A percentile compares a stretch with the other conserved stretches of the same genome.
These are phyloP conservation scores for Pseudoatta argentina DNA, from an alignment of 1,140 invertebrate genomes.

Conservation along the genomic window DNA sequence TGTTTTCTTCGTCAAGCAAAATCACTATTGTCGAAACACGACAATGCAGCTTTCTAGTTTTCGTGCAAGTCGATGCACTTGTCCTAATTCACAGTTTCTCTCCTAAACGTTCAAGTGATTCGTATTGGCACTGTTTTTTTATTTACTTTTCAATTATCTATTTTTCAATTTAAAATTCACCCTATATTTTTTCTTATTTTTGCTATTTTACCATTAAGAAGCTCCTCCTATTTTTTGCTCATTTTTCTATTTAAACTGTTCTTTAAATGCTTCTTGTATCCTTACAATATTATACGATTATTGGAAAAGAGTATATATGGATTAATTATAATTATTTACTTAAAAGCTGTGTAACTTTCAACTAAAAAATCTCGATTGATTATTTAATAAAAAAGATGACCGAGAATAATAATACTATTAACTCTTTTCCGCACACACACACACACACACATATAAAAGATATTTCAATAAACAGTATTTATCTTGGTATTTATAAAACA, in stretches of 20 bases:
- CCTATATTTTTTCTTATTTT: no score
- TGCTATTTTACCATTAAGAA: no score
- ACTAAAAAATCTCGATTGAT: background rate
- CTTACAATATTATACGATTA: background rate
- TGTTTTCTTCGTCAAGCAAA: conserved; percentile 48
- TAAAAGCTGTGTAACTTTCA: background rate
- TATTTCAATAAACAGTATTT: background rate
- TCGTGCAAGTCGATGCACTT: conserved; percentile 31
- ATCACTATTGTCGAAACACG: conserved; percentile 43
- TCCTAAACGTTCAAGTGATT: conserved; percentile 3
- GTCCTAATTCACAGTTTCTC: conserved; percentile 50
- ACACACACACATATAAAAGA: no score
- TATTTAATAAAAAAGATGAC: background rate
- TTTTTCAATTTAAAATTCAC: background rate
- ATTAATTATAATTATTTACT: background rate
- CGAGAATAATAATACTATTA: background rate
- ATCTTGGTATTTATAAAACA: background rate
- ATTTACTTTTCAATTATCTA: background rate
- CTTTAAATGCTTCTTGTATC: background rate
- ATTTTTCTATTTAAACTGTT: background rate
- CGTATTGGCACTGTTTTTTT: background rate
- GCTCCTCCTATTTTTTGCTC: no score
- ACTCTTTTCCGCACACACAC: background rate
- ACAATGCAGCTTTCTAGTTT: conserved; percentile 48
- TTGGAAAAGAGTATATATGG: background rate